phyloP scores from a whole-genome alignment of 2,113 vertebrate species.

The Geococcyx californianus region DNA sequence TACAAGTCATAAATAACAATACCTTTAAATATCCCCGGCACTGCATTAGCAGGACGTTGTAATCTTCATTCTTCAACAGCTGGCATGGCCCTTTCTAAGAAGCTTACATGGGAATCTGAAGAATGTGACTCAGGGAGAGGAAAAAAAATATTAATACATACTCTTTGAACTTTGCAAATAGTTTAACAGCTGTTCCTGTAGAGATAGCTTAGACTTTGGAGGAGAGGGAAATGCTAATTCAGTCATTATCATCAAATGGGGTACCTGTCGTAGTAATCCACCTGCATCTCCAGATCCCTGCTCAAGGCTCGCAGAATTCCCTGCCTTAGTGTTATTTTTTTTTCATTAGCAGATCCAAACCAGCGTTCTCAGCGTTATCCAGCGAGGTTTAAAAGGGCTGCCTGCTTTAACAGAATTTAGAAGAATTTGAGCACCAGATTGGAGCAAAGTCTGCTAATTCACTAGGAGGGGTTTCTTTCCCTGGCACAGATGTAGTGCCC shows the following conservation, averaged over 20 bases:
- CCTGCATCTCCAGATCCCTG: neutral
- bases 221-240: slow-evolving; percentile 61
- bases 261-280: neutral
- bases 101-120: slow-evolving; percentile 61
- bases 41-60: slow-evolving; percentile 1
- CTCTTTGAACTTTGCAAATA: slow-evolving; percentile 70
- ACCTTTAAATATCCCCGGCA: neutral
- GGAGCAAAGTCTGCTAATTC: neutral
- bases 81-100: slow-evolving; percentile 54
- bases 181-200: slow-evolving; percentile 67
- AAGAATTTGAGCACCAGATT: neutral
- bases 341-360: neutral
- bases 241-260: slow-evolving; percentile 11
- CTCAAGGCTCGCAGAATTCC: neutral
- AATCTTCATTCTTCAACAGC: slow-evolving; percentile 65
- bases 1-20: neutral
- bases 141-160: neutral
- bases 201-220: slow-evolving; percentile 48
- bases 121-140: neutral
- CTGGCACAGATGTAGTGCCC: fast-evolving
- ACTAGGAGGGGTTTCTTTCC: neutral
- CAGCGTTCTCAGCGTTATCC: neutral
- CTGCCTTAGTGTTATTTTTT: neutral
- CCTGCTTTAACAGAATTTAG: neutral
- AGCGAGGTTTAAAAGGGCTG: neutral